Percentiles rank a stretch among this genome's conserved stretches.
These are phyloP conservation scores for Condylura cristata DNA, from an alignment of 2,113 vertebrate genomes.

Conservation along the genomic window DNA sequence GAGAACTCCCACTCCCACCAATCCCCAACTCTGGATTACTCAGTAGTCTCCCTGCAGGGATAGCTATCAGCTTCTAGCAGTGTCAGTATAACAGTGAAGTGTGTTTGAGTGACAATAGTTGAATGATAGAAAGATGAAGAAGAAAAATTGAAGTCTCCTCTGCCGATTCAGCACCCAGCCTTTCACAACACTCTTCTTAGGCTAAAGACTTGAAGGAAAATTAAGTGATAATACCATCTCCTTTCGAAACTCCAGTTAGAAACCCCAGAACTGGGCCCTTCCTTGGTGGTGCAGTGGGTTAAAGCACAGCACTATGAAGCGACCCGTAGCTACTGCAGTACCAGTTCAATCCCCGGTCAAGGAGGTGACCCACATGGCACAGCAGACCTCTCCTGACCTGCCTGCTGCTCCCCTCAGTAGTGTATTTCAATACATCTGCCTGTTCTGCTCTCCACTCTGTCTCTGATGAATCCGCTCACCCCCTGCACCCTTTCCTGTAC, in stretches of 20 bases:
- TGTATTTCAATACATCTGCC: no score
- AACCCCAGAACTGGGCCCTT: no score
- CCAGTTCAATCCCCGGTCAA: no score
- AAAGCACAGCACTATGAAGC: no score
- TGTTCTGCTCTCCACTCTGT: no score
- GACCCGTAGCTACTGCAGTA: no score
- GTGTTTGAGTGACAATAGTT: background rate
- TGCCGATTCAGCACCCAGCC: background rate
- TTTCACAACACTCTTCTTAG: background rate
- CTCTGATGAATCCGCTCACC: no score
- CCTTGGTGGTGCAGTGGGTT: no score
- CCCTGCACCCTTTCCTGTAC: no score
- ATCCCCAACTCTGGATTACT: background rate
- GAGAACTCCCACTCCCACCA: background rate
- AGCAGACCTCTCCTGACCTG: no score
- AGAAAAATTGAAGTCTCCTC: background rate
- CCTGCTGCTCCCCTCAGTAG: no score
- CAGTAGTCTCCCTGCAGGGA: background rate
- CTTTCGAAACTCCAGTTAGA: background rate
- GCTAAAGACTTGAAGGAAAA: background rate
- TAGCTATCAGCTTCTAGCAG: background rate
- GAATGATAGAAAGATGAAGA: background rate
- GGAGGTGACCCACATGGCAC: no score
- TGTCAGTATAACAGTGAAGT: background rate
- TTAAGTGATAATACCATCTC: background rate